Conservation (phyloP, 2,888 invertebrate genomes). For the Harpalus rufipes region DNA sequence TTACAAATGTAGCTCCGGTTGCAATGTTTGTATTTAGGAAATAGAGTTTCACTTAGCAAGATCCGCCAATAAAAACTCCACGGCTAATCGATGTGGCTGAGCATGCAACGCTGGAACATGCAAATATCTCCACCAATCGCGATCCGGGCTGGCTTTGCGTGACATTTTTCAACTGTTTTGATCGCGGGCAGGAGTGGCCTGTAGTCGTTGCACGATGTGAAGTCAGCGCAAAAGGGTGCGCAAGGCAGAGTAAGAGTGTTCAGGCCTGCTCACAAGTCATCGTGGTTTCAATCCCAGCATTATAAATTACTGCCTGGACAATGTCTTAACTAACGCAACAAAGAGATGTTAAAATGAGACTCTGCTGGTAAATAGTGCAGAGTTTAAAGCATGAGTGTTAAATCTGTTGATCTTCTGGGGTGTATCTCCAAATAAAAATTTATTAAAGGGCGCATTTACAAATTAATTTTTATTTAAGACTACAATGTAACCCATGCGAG, state of each 20-base stretch:
- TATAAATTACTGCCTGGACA: conserved; percentile 64
- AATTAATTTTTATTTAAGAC: no score
- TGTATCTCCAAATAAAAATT: no score
- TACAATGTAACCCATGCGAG: no score
- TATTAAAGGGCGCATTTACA: no score
- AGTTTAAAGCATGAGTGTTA: no score
- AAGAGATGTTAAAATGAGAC: neutral
- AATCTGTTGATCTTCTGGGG: no score
- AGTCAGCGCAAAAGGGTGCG: conserved; percentile 30
- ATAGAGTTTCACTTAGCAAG: conserved; percentile 66
- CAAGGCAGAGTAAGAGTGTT: neutral
- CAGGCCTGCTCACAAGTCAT: conserved; percentile 7
- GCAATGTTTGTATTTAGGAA: conserved; percentile 57
- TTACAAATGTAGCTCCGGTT: neutral
- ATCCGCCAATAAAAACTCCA: conserved; percentile 65
- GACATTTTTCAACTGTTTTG: conserved; percentile 67
- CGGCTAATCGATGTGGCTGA: conserved; percentile 62
- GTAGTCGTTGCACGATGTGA: conserved; percentile 48
- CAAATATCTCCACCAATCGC: conserved; percentile 66
- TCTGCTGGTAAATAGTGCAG: no score
- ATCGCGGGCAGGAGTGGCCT: conserved; percentile 64
- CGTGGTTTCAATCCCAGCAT: conserved; percentile 21
- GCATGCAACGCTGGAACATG: conserved; percentile 65
- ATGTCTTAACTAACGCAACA: conserved; percentile 63
- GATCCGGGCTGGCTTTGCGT: conserved; percentile 58